Conservation (phyloP, 2,113 vertebrate species). For the Engystomops pustulosus region DNA sequence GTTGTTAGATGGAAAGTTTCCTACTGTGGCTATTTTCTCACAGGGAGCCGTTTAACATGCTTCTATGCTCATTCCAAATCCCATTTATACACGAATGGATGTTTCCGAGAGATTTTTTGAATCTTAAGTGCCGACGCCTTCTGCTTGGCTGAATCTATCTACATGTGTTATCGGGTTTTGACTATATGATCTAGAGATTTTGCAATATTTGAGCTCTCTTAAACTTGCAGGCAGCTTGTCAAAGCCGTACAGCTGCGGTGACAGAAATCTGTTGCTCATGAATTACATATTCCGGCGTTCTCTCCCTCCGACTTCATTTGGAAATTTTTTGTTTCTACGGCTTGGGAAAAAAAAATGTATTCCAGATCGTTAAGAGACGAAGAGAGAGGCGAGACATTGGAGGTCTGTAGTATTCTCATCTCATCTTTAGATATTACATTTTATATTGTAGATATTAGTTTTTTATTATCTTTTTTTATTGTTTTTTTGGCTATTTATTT, state of each 20-base stretch:
- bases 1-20: neutral
- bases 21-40: neutral
- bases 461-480: no score
- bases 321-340: neutral
- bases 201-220: slow-evolving; percentile 12
- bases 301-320: neutral
- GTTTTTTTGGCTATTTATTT: no score
- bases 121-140: slow-evolving; percentile 13
- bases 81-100: slow-evolving; percentile 25
- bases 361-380: neutral
- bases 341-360: neutral
- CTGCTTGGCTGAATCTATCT: slow-evolving; percentile 42
- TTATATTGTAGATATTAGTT: no score
- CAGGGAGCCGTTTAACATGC: neutral
- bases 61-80: slow-evolving; percentile 12
- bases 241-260: neutral
- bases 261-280: neutral
- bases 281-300: neutral
- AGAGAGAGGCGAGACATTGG: neutral
- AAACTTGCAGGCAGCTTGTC: neutral
- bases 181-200: slow-evolving; percentile 19
- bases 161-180: slow-evolving; percentile 26
- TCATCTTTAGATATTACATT: neutral
- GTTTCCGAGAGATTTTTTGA: slow-evolving; percentile 9
- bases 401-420: neutral